Base-by-base conservation (phyloP, 2,888 invertebrate species). In the Gryllus longicercus region DNA sequence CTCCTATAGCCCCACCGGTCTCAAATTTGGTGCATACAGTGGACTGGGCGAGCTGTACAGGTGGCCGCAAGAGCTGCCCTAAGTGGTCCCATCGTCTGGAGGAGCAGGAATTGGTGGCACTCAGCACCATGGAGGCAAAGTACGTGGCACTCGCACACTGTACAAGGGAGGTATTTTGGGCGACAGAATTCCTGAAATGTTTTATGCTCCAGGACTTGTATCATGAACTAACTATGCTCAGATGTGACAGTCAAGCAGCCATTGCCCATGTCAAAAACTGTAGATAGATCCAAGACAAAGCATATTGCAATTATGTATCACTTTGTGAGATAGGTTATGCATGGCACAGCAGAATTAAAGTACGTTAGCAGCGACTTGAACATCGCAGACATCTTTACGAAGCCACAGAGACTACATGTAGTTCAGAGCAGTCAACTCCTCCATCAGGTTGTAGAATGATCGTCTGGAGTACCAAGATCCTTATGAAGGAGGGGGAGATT, bases 231-330 rank as follows among this genome's bases (percentile, higher is more conserved):
- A 74, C 74, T n/a, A 4, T 16, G 74, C 16, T 74, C 4, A 74
- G 74, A 74, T 18, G 74, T 2, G n/a, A 74, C 74, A 74, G 74
- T 74, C n/a, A 74, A 74, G 74, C n/a, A 74, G 74, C 74, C n/a
- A 74, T 74, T n/a, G 74, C 2, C 2, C n/a, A n/a, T 74, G 74
- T 5, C 74, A 74, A 74, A 5, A 74, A 18, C 18, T 18, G 63
- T 63, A 12, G 63, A 63, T 63, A 63, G 18, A 63, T 63, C 63
- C 12, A 63, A 18, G 2, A n/a, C 74, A 74, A 38, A 38, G 3
- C 38, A 38, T 38, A 5, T 38, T 38, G 38, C 38, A 38, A 38
- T 3, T 38, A 38, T 1, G 38, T 5, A 5, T 38, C 5, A 38
- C 0, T 38, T 38, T 38, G 3, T 38, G 38, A 38, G 38, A 38